Percentiles rank a stretch among this genome's conserved stretches.
These are phyloP conservation scores for Sus cebifrons DNA, from an alignment of 2,797 vertebrate genomes.

Conservation along the genomic window DNA sequence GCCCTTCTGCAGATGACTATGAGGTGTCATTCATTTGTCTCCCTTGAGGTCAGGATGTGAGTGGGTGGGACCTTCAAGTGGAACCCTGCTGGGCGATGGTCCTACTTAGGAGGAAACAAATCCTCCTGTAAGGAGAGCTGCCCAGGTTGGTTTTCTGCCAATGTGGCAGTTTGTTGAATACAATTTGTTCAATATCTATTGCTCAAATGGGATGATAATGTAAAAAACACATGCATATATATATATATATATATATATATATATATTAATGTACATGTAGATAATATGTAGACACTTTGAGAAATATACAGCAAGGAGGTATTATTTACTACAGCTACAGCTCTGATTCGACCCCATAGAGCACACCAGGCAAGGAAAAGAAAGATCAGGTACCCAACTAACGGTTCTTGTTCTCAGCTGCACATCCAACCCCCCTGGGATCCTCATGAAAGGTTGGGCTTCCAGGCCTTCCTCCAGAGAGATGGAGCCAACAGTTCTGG, in stretches of 20 bases:
- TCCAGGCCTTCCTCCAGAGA: not conserved
- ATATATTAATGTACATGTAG: not conserved
- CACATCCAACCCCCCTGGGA: not conserved
- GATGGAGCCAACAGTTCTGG: not conserved
- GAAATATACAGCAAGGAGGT: conserved; percentile 27
- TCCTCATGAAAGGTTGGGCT: not conserved
- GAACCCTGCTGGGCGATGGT: rapidly evolving
- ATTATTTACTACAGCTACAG: not conserved
- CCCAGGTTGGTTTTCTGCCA: not conserved
- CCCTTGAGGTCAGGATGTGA: not conserved
- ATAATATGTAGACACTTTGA: not conserved
- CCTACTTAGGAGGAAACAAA: not conserved
- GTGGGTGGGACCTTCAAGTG: too few relatives aligned
- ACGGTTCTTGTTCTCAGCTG: not conserved
- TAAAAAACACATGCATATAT: not conserved
- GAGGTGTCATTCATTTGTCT: not conserved
- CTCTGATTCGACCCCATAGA: too few relatives aligned
- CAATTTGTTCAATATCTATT: not conserved
- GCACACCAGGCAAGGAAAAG: not conserved
- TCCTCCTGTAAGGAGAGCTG: not conserved
- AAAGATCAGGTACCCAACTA: not conserved
- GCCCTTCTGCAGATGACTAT: rapidly evolving
- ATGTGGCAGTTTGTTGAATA: not conserved
- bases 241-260: too few relatives aligned
- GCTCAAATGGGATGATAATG: not conserved